Percentiles rank a stretch among this genome's conserved stretches.
These are phyloP conservation scores for Hirtodrosophila histrioides DNA, from an alignment of 2,888 invertebrate genomes.

Conservation along the genomic window DNA sequence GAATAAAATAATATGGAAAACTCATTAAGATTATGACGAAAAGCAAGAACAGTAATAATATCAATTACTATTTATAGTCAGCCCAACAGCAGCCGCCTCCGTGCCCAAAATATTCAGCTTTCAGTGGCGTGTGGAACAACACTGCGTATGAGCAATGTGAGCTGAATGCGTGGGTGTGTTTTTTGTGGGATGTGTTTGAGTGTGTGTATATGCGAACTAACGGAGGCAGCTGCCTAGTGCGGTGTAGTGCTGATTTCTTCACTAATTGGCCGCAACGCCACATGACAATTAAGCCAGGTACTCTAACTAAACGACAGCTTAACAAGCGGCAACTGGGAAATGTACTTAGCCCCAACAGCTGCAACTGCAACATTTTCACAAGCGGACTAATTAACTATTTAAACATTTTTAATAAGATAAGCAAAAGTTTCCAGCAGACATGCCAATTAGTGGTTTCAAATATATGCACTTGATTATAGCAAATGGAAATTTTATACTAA, in stretches of 20 bases:
- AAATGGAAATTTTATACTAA: too few relatives aligned
- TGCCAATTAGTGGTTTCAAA: too few relatives aligned
- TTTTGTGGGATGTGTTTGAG: background rate
- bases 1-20: too few relatives aligned
- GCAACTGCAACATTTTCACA: background rate
- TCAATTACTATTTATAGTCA: slow-evolving; percentile 6
- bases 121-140: slow-evolving; percentile 52
- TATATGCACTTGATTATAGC: too few relatives aligned
- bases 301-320: slow-evolving; percentile 9
- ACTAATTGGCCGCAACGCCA: slow-evolving; percentile 55
- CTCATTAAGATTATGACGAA: background rate
- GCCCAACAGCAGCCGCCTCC: slow-evolving; percentile 4
- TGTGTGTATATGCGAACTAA: slow-evolving; percentile 13
- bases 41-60: slow-evolving; percentile 12
- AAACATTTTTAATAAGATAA: too few relatives aligned
- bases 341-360: background rate
- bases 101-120: slow-evolving; percentile 49
- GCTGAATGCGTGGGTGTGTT: slow-evolving; percentile 11
- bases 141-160: slow-evolving; percentile 59
- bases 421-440: too few relatives aligned
- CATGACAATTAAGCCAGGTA: slow-evolving; percentile 53
- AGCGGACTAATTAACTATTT: slow-evolving; percentile 11
- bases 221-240: slow-evolving; percentile 40
- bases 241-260: slow-evolving; percentile 10
- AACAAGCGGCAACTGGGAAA: slow-evolving; percentile 38